Evolutionary conservation across 2,113 vertebrate species (phyloP), one percentile per base, ranked within the genome.

Genomic region (Gracilinanus agilis): DNA sequence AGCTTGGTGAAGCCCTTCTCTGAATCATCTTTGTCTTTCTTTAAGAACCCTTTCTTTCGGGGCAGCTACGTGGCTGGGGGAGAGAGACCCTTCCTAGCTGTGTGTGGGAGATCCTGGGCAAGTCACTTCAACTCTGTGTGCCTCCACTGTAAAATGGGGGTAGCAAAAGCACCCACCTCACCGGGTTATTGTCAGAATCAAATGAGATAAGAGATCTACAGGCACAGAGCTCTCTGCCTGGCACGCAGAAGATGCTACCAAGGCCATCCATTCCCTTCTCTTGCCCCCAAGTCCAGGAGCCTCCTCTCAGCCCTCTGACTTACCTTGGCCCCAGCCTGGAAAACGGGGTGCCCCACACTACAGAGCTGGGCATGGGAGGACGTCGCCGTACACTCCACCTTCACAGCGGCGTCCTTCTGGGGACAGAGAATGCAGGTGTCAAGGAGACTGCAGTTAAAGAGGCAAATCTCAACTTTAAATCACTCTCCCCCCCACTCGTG

Each of bases 341-440:
- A 99, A 56, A 99, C 99, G 0, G 99, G 99, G 58, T 99, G 99
- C 44, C 99, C 99, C 29, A 99, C 98, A 1, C 98, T 99, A 98
- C 99, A 99, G 9, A 98, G 98, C 95, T 98, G 99, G 96, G 97
- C 97, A 94, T 99, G 99, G 25, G 98, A 40, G 0, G 96, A 95
- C 2, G 99, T 97, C 0, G 98, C 97, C 0, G 98, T 94, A 19
- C 99, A 99, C 96, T 99, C 99, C 44, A 99, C 98, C 98, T 99
- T 99, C 96, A 99, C 98, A 0, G 97, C 93, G 95, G 97, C 96
- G 58, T 99, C 97, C 58, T 99, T 99, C 99, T 99, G 98, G 11
- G 9, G 53, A 93, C 93, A 96, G 54, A 90, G 24, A 54, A 23
- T 13, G 0, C 1, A 9, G 10, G 40, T 0, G n/a, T 83, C n/a